Percentiles rank a stretch among this genome's conserved stretches.
These are phyloP conservation scores for Okapia johnstoni DNA, from an alignment of 2,113 vertebrate species.

Conservation along the genomic window DNA sequence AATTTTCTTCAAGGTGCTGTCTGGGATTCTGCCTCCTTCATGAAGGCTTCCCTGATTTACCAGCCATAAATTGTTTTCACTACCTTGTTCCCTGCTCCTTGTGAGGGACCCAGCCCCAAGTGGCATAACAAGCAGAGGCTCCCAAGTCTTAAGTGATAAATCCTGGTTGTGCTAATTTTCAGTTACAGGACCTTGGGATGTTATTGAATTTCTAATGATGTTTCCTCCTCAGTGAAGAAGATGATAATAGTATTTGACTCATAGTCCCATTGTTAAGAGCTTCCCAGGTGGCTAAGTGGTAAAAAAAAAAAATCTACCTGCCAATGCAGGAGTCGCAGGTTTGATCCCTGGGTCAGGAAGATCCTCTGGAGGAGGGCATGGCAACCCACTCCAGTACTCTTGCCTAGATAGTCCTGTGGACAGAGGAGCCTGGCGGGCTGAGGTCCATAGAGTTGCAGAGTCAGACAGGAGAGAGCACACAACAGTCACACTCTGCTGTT, in stretches of 20 bases:
- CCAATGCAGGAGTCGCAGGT: not conserved
- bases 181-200: not conserved
- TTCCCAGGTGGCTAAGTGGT: not conserved
- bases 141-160: not conserved
- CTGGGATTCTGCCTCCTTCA: not conserved
- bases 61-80: not conserved
- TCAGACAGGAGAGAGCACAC: not conserved
- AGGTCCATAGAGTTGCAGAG: not conserved
- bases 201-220: not conserved
- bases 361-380: not conserved
- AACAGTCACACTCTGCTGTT: not conserved
- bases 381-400: not conserved
- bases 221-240: not conserved
- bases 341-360: not conserved
- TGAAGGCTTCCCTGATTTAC: not conserved
- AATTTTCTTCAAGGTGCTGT: not conserved
- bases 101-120: not conserved
- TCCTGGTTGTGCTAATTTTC: not conserved
- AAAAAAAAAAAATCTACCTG: rapidly evolving
- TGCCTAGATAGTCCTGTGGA: not conserved
- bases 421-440: not conserved
- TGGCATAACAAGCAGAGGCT: not conserved
- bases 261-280: not conserved
- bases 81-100: not conserved
- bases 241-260: not conserved